Evolutionary conservation across 2,797 vertebrate species (phyloP).

Genomic region (Periophthalmus magnuspinnatus): DNA sequence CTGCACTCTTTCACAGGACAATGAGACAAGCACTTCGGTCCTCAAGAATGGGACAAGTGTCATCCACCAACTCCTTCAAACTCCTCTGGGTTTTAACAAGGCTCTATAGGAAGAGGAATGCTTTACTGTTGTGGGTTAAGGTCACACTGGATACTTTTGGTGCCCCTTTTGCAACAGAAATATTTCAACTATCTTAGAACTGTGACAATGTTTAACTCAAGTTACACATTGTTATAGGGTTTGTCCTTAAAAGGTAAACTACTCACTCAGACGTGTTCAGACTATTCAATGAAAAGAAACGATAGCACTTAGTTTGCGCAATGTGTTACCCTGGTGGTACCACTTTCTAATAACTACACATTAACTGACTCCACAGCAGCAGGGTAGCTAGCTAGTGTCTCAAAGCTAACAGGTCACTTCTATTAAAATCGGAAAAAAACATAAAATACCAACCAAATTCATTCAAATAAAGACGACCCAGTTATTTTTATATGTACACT

Average conservation of each 20-base stretch:
- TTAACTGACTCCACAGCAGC: too few relatives aligned
- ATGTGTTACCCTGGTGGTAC: too few relatives aligned
- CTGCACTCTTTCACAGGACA: constrained; percentile 12
- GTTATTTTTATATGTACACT: too few relatives aligned
- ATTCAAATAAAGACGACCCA: too few relatives aligned
- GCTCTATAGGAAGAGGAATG: constrained; percentile 22
- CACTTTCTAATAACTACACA: too few relatives aligned
- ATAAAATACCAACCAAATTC: too few relatives aligned
- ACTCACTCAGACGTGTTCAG: not conserved
- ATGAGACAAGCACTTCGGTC: constrained; percentile 31
- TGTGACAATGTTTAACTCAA: constrained; percentile 1
- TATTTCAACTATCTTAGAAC: constrained; percentile 17
- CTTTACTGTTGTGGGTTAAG: constrained; percentile 32
- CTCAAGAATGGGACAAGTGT: constrained; percentile 25
- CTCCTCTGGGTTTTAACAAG: constrained; percentile 47
- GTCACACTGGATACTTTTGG: constrained; percentile 27
- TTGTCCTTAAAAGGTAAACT: not conserved
- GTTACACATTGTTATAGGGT: not conserved
- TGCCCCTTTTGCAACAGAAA: constrained; percentile 31
- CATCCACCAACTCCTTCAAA: constrained; percentile 36
- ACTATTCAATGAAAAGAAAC: not conserved
- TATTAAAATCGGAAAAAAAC: too few relatives aligned
- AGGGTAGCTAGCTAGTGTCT: too few relatives aligned
- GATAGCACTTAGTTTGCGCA: too few relatives aligned
- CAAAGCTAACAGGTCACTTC: too few relatives aligned